Evolutionary conservation across 2,888 invertebrate species (phyloP).

Genomic region (Nephrotoma guestfalica): DNA sequence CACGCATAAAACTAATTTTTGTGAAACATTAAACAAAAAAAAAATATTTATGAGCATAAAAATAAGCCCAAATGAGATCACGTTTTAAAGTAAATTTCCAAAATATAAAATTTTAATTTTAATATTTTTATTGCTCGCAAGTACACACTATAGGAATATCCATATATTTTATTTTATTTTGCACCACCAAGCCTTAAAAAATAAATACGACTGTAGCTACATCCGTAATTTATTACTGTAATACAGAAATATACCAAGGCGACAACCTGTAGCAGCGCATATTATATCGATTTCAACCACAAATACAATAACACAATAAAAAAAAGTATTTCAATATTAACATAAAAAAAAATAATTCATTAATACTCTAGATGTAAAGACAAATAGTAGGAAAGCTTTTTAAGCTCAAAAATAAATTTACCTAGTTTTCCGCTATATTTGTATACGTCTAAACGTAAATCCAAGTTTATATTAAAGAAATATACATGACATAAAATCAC

Average conservation of each 20-base stretch:
- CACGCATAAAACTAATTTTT: too few species aligned
- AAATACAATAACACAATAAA: neutral
- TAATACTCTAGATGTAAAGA: neutral
- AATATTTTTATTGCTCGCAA: neutral
- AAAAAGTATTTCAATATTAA: neutral
- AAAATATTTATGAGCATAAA: neutral
- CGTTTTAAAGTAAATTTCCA: neutral
- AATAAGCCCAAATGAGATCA: neutral
- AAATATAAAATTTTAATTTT: neutral
- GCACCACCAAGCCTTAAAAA: neutral
- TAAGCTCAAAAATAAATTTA: neutral
- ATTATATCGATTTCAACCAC: neutral
- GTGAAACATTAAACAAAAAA: neutral
- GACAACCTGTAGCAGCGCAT: neutral
- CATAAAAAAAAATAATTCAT: neutral
- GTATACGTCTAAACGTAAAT: neutral
- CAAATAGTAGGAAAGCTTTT: neutral
- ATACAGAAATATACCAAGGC: neutral
- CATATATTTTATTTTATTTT: too few species aligned
- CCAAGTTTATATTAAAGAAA: neutral
- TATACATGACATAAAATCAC: neutral
- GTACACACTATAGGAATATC: neutral
- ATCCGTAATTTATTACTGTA: neutral
- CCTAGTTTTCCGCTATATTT: neutral
- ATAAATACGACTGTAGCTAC: neutral